Base-by-base conservation (phyloP, 1,140 invertebrate genomes). In the Heliothis subflexa region DNA sequence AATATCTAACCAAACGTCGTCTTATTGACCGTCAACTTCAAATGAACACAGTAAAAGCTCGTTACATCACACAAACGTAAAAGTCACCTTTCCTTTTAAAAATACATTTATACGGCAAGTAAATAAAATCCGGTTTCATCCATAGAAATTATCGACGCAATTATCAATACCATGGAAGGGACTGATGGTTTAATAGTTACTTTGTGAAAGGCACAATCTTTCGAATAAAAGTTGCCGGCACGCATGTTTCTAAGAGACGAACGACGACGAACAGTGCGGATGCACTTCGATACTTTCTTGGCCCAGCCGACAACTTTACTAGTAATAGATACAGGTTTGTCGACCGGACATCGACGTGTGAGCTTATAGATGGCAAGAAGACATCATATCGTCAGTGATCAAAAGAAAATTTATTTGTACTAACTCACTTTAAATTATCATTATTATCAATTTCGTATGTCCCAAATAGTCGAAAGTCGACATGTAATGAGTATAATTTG, bases 311-410 rank as follows among this genome's bases (percentile, higher is more conserved):
- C 52, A 40, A 71, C 50, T 55, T 70, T 55, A 71, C 68, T 55
- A 54, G 50, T n/a, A 55, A 72, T 66, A 68, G 72, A 85, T 85
- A 88, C 88, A 83, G 85, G 88, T 89, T 89, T 83, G 59, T 83
- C 81, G 79, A 85, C 83, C 81, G 76, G 84, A 79, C 68, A 71
- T 55, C 50, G 68, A 40, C 68, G 68, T 33, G 18, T 49, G 66
- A 50, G 47, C 50, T 50, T 70, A 50, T 70, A 52, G 57, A 25
- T 28, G 57, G 13, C 47, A 7, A 52, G 18, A 7, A 52, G 18
- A 47, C 33, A 13, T 52, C 25, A 47, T 62, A 68, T n/a, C 21
- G 9, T 70, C 25, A 25, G 4, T 3, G 57, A 52, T 21, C 33
- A n/a, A 10, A 70, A 10, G 33, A 40, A 66, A 16, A 47, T 47